Evolutionary conservation across 2,797 vertebrate genomes (phyloP).

Genomic region (Sphenodon punctatus): DNA sequence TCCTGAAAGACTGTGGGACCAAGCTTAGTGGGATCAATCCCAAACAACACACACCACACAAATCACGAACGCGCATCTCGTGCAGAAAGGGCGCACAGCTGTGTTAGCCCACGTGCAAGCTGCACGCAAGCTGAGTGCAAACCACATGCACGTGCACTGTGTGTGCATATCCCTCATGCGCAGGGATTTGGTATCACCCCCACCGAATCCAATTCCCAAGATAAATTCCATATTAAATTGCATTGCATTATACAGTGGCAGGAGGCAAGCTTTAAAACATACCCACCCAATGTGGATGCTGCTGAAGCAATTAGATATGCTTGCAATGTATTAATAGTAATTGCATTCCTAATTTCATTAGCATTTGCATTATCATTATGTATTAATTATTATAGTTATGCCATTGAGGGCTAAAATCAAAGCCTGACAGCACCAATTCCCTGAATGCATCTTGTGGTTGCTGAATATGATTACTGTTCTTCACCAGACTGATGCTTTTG

Average conservation of each 20-base stretch:
- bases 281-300: not conserved
- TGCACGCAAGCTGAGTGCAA: no score
- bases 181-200: no score
- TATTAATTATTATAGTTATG: constrained; percentile 73
- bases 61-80: no score
- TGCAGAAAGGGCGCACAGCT: no score
- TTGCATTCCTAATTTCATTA: constrained; percentile 64
- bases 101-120: no score
- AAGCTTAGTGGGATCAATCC: no score
- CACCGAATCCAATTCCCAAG: not conserved
- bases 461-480: constrained; percentile 46
- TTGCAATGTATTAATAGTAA: constrained; percentile 39
- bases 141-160: no score
- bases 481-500: constrained; percentile 43
- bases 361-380: constrained; percentile 51
- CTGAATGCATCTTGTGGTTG: constrained; percentile 68
- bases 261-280: not conserved
- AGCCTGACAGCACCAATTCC: constrained; percentile 70
- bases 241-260: not conserved
- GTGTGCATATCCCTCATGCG: no score
- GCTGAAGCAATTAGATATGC: not conserved
- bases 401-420: constrained; percentile 56
- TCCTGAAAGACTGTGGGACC: not conserved
- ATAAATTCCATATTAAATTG: not conserved
- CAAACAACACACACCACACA: no score